phyloP scores from a whole-genome alignment of 2,113 vertebrate species.

The Suncus etruscus region DNA sequence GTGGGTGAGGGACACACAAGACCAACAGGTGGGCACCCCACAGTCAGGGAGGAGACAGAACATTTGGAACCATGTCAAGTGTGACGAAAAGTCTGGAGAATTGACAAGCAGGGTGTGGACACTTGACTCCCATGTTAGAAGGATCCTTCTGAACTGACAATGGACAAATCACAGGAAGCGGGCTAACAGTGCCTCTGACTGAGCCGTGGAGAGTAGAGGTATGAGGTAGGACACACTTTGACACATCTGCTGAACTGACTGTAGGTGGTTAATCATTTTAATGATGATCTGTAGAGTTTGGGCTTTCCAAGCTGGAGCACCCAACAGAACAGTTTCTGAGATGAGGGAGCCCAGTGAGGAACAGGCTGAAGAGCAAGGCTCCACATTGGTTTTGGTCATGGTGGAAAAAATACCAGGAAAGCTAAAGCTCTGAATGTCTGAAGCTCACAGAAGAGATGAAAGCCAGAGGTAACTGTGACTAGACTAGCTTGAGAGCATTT shows the following conservation, averaged over 20 bases:
- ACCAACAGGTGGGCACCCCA: neutral
- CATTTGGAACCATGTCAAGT: neutral
- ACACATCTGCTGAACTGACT: neutral
- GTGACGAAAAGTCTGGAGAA: neutral
- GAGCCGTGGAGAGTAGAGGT: neutral
- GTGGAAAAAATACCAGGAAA: constrained; percentile 17
- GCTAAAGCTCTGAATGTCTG: neutral
- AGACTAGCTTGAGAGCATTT: constrained; percentile 14
- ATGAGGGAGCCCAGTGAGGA: neutral
- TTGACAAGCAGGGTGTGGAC: neutral
- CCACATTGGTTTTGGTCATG: neutral
- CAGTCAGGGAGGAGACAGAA: neutral
- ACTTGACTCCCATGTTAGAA: neutral
- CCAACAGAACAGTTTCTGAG: neutral
- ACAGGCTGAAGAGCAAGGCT: neutral
- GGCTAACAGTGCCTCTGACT: neutral
- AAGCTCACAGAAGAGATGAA: neutral
- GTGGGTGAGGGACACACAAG: neutral
- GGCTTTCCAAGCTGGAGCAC: neutral
- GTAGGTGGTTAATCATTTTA: neutral
- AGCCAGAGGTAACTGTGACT: neutral
- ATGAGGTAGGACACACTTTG: neutral
- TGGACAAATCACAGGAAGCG: neutral
- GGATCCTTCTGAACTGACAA: neutral
- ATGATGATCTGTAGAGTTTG: constrained; percentile 26